A percentile compares a stretch with the other conserved stretches of the same genome.
Conservation (phyloP, 2,888 invertebrate species). For the Ceratothoa steindachneri region DNA sequence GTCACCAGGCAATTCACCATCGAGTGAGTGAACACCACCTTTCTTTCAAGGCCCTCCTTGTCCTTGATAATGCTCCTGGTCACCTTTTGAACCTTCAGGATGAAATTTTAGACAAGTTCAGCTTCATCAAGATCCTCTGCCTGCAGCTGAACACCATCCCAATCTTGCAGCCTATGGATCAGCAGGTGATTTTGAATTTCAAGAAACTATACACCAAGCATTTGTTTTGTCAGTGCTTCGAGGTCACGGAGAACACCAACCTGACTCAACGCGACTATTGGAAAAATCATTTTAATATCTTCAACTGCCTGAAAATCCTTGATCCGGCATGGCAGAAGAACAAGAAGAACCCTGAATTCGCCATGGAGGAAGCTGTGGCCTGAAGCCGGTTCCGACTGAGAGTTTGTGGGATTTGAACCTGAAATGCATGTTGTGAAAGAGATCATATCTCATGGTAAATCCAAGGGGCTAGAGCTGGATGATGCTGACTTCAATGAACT, state of each 20-base stretch:
- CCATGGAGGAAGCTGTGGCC: slow-evolving; percentile 29
- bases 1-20: slow-evolving; percentile 13
- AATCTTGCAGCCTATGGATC: slow-evolving; percentile 50
- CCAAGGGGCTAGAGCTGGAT: slow-evolving; percentile 38
- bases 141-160: slow-evolving; percentile 49
- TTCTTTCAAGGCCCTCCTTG: slow-evolving; percentile 50
- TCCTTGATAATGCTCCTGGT: slow-evolving; percentile 50
- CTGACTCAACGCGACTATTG: slow-evolving; percentile 51
- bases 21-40: slow-evolving; percentile 36
- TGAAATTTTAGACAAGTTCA: not conserved
- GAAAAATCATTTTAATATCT: slow-evolving; percentile 52
- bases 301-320: slow-evolving; percentile 49
- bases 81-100: slow-evolving; percentile 45
- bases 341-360: slow-evolving; percentile 18
- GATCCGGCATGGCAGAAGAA: slow-evolving; percentile 48
- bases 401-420: slow-evolving; percentile 12
- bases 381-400: slow-evolving; percentile 17
- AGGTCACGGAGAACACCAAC: slow-evolving; percentile 50
- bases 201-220: slow-evolving; percentile 51
- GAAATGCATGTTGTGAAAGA: slow-evolving; percentile 27
- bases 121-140: slow-evolving; percentile 28
- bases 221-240: slow-evolving; percentile 50
- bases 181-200: slow-evolving; percentile 50
- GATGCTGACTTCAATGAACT: slow-evolving; percentile 45
- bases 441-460: slow-evolving; percentile 23